Evolutionary conservation across 2,888 invertebrate genomes (phyloP), one percentile per base, ranked within the genome.

Genomic region (Phortica okadai): DNA sequence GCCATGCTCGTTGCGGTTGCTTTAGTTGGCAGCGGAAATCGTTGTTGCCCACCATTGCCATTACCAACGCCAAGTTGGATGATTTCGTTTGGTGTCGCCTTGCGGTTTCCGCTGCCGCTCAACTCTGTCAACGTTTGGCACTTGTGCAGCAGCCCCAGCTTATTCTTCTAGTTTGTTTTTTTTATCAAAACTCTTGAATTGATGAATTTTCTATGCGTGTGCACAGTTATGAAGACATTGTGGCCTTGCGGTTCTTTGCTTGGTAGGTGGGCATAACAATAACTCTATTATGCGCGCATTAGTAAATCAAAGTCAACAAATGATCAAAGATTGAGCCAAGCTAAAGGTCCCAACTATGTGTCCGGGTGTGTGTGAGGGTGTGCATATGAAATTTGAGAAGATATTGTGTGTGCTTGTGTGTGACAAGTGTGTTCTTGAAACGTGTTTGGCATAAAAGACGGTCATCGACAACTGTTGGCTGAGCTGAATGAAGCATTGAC

Each of bases 261-360:
- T 50, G 2, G 50, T 50, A 2, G 50, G 8, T 6, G 50, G 50
- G 10, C 50, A 14, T 59, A 16, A n/a, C 7, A 59, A 80, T 81
- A 82, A 82, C 85, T 86, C 85, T 81, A 85, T 85, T 87, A 86
- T 83, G 74, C 77, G 76, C 73, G 85, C 79, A 85, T 85, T 85
- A 85, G 74, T 77, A 16, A 79, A 81, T 83, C 84, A 87, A 66
- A 66, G 66, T 41, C 66, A 42, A 66, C 66, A 66, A 66, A 7
- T 42, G 66, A 66, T 66, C 41, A 7, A n/a, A n/a, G n/a, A n/a
- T 7, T 59, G 59, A 2, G 59, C 1, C 16, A 8, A 5, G 59
- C 16, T n/a, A n/a, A 21, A n/a, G 21, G n/a, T 7, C 59, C 16
- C 16, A 59, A 59, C n/a, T n/a, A n/a, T 10, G 16, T 7, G 10